Conservation (phyloP, 2,797 vertebrate species). For the Thunnus albacares region DNA sequence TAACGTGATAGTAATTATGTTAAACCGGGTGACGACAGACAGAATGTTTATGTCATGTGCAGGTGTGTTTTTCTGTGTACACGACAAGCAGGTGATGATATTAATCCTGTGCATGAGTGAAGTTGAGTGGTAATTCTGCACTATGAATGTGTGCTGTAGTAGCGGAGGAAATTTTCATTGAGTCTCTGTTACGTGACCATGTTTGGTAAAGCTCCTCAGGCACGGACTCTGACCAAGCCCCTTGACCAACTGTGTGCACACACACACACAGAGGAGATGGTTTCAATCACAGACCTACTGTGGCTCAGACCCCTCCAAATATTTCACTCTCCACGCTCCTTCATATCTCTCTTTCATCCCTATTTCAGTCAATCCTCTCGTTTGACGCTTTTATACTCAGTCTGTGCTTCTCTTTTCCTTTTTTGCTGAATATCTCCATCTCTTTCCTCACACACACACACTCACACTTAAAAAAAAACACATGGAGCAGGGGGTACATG, state of each 20-base stretch:
- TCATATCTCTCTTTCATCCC: slow-evolving; percentile 39
- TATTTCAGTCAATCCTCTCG: slow-evolving; percentile 29
- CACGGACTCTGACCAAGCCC: slow-evolving; percentile 77
- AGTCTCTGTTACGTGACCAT: slow-evolving; percentile 87
- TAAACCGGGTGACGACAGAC: slow-evolving; percentile 6
- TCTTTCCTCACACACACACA: neutral
- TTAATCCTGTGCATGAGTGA: slow-evolving; percentile 10
- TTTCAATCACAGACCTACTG: slow-evolving; percentile 78
- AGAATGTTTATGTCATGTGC: slow-evolving; percentile 1
- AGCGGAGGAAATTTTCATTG: slow-evolving; percentile 74
- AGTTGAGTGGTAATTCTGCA: neutral
- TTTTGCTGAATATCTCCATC: slow-evolving; percentile 27
- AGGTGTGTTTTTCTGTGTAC: slow-evolving; percentile 42
- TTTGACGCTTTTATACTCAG: slow-evolving; percentile 42
- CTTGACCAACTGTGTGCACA: slow-evolving; percentile 69
- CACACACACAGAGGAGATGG: slow-evolving; percentile 67
- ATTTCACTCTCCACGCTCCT: slow-evolving; percentile 16
- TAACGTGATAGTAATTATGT: neutral
- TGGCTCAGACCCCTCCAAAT: slow-evolving; percentile 32
- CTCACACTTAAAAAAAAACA: neutral
- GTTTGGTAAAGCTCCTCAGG: slow-evolving; percentile 87
- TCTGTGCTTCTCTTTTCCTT: slow-evolving; percentile 19
- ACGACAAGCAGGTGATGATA: slow-evolving; percentile 46
- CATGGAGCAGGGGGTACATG: no score
- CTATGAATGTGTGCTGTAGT: slow-evolving; percentile 49